Evolutionary conservation across 1,140 invertebrate genomes (phyloP), one percentile per base, ranked within the genome.

Genomic region (Diplogasteroides magnus): DNA sequence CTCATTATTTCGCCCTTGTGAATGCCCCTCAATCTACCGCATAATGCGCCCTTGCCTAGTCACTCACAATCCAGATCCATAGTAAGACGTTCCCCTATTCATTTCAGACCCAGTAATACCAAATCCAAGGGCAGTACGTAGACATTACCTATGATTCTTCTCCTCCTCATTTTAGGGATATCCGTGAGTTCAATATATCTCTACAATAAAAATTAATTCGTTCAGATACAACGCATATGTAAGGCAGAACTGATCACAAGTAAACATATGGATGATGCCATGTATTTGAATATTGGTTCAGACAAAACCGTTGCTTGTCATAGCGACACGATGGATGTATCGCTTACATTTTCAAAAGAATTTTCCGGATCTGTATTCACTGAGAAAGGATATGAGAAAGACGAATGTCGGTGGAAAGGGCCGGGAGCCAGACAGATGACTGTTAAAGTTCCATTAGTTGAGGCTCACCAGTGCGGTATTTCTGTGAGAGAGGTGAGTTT

Each of bases 361-460:
- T 72, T 72, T 31, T 65, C 61, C 25, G 70, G 70, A 3, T 64
- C 64, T 31, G 55, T 72, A 31, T 68, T 72, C 31, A 72, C 70
- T n/a, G 70, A 72, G 62, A 72, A 72, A 57, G 58, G 55, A 23
- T 71, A 26, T n/a, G 62, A 61, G 25, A 71, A 72, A 62, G 61
- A 67, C 23, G 28, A 55, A 63, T 72, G 70, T 56, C 27, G 62
- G 59, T 72, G 70, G 70, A 65, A 68, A 63, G 70, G 70, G 26
- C 32, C 48, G 23, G 70, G 70, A 72, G 59, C 56, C 55, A 67
- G 58, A 31, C 31, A 31, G 15, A 31, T 72, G 59, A 37, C 64
- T 31, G 37, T 72, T 55, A 61, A 58, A 27, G 60, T 72, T 2
- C 64, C 57, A 29, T 37, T 67, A 31, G 32, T 61, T 37, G 67